A percentile compares a stretch with the other conserved stretches of the same genome.
Evolutionary conservation across 2,888 invertebrate species (phyloP).

Genomic region (Netelia inedita): DNA sequence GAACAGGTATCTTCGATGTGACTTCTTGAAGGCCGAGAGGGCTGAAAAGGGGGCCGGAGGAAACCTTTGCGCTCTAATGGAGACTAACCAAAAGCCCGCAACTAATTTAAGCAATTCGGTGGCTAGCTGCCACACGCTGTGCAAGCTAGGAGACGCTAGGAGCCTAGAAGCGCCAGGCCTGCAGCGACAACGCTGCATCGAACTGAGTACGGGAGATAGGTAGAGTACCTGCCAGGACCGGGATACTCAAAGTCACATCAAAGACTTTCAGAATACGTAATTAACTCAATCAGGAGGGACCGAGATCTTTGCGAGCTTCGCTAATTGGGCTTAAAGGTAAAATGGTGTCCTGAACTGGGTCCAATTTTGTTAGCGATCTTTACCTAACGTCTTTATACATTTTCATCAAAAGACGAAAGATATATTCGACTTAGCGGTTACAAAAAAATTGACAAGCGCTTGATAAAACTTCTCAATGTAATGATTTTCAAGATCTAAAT

Average conservation of each 20-base stretch:
- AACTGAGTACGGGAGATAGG: not conserved
- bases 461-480: too few species aligned
- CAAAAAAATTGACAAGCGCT: not conserved
- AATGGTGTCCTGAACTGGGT: slow-evolving; percentile 14
- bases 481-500: not conserved
- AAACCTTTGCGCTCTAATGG: slow-evolving; percentile 58
- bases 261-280: slow-evolving; percentile 74
- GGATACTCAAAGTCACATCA: slow-evolving; percentile 71
- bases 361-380: slow-evolving; percentile 11
- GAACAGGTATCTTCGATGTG: slow-evolving; percentile 44
- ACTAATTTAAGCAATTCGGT: slow-evolving; percentile 70
- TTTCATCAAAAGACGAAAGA: not conserved
- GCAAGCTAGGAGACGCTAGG: slow-evolving; percentile 5
- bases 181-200: not conserved
- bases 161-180: slow-evolving; percentile 33
- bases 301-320: slow-evolving; percentile 74
- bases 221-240: not conserved
- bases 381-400: not conserved
- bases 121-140: slow-evolving; percentile 27
- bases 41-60: not conserved
- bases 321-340: slow-evolving; percentile 76
- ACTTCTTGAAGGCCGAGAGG: slow-evolving; percentile 9
- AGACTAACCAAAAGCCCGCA: slow-evolving; percentile 60
- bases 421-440: not conserved
- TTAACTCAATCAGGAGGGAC: slow-evolving; percentile 80